Evolutionary conservation across 2,113 vertebrate genomes (phyloP).

Genomic region (Cricetomys ansorgei): DNA sequence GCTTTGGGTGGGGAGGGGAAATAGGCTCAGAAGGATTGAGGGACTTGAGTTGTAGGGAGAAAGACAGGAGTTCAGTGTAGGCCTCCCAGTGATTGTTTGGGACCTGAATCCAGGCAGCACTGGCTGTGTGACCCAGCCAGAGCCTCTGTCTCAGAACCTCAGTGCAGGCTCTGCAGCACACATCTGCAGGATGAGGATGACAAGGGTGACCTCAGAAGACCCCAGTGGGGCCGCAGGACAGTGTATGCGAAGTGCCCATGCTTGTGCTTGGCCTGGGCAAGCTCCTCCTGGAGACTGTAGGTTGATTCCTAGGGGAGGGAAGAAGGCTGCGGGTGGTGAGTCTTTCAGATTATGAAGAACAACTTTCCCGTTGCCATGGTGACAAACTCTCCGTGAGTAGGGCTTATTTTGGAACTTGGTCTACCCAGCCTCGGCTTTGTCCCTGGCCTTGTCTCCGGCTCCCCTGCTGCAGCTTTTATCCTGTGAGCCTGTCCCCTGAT

Average conservation of each 20-base stretch:
- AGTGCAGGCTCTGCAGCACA: too few species aligned
- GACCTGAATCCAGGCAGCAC: not conserved
- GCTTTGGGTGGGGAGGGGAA: not conserved
- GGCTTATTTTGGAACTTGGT: slow-evolving; percentile 58
- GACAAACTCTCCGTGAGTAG: not conserved
- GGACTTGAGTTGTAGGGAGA: not conserved
- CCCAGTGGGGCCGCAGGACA: not conserved
- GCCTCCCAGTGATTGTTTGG: fast-evolving
- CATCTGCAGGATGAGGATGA: fast-evolving
- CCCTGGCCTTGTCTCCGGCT: not conserved
- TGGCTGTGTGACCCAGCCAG: fast-evolving
- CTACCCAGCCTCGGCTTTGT: not conserved
- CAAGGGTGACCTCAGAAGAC: fast-evolving
- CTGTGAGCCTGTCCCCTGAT: not conserved
- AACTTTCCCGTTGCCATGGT: slow-evolving; percentile 49
- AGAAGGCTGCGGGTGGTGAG: not conserved
- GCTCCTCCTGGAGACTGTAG: not conserved
- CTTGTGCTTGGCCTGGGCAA: not conserved
- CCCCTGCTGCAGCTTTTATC: slow-evolving; percentile 37
- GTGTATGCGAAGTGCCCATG: fast-evolving
- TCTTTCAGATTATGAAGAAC: not conserved
- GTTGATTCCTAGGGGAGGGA: not conserved
- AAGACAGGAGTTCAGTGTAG: not conserved
- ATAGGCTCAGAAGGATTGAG: not conserved
- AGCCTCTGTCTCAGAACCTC: not conserved